Evolutionary conservation across 2,797 vertebrate genomes (phyloP).

Genomic region (Malurus leucopterus): DNA sequence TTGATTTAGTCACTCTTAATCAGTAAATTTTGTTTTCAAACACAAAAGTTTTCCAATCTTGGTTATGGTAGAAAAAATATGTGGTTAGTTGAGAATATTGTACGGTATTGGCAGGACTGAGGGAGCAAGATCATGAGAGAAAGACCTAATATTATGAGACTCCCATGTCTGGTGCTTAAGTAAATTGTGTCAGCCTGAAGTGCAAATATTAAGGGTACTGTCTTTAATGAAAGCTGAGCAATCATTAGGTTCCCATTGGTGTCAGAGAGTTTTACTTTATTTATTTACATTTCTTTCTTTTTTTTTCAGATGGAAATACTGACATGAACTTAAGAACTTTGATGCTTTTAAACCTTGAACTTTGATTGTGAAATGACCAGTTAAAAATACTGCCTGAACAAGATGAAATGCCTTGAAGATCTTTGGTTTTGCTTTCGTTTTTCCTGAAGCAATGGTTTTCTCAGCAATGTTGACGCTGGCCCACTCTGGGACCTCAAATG

Average conservation of each 20-base stretch:
- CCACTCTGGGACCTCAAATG: slow-evolving; percentile 73
- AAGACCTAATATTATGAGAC: neutral
- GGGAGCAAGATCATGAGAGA: neutral
- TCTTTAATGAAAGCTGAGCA: neutral
- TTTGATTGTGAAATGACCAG: slow-evolving; percentile 26
- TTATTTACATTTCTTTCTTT: slow-evolving; percentile 12
- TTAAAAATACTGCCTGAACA: slow-evolving; percentile 43
- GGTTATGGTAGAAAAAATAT: neutral
- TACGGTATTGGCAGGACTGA: neutral
- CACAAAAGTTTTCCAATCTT: neutral
- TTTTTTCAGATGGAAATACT: slow-evolving; percentile 64
- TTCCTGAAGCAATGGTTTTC: slow-evolving; percentile 80
- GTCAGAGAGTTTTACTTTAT: neutral
- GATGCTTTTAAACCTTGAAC: slow-evolving; percentile 25
- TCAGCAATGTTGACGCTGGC: slow-evolving; percentile 72
- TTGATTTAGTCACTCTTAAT: neutral
- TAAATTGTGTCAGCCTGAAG: neutral
- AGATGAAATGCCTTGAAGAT: slow-evolving; percentile 65
- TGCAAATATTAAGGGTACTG: neutral
- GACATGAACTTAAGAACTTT: slow-evolving; percentile 55
- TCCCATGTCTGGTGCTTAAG: neutral
- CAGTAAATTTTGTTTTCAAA: neutral
- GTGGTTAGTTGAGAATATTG: neutral
- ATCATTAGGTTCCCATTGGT: neutral
- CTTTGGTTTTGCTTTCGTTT: slow-evolving; percentile 6